Conservation (phyloP, 2,888 invertebrate genomes). For the Geotrupes spiniger region DNA sequence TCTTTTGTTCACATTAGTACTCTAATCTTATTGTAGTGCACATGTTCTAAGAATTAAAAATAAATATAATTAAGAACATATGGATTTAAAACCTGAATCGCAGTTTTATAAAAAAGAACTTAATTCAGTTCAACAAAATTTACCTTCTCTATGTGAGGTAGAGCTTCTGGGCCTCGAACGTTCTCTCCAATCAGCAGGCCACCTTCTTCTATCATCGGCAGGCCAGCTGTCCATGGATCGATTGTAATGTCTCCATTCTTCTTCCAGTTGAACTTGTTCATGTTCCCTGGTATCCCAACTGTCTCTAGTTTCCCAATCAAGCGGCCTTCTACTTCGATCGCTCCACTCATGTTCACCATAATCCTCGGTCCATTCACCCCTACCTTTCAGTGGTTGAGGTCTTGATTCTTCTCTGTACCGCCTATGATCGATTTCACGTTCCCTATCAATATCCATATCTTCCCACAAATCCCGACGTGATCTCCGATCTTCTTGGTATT, state of each 20-base stretch:
- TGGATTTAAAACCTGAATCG: too few species aligned
- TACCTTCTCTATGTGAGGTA: slow-evolving; percentile 42
- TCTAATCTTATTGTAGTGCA: too few species aligned
- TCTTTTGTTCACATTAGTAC: too few species aligned
- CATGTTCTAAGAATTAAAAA: too few species aligned
- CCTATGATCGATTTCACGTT: slow-evolving; percentile 42
- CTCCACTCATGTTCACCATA: slow-evolving; percentile 52
- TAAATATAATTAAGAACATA: too few species aligned
- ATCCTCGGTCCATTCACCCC: slow-evolving; percentile 45
- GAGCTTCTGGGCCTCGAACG: slow-evolving; percentile 52
- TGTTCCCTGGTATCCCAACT: slow-evolving; percentile 46
- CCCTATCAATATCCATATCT: slow-evolving; percentile 41
- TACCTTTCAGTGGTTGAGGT: slow-evolving; percentile 34
- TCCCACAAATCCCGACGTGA: slow-evolving; percentile 45
- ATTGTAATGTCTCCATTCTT: slow-evolving; percentile 47
- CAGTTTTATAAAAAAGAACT: too few species aligned
- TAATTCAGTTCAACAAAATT: slow-evolving; percentile 6
- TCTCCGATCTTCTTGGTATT: slow-evolving; percentile 45
- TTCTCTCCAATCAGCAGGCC: slow-evolving; percentile 46
- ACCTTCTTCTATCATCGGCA: slow-evolving; percentile 57
- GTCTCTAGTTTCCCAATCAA: slow-evolving; percentile 53
- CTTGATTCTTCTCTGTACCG: slow-evolving; percentile 40
- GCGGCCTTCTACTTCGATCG: slow-evolving; percentile 52
- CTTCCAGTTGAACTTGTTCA: slow-evolving; percentile 37
- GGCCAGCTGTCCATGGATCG: slow-evolving; percentile 45